These are phyloP conservation scores for Arrhopalites spinosus DNA, from an alignment of 2,888 invertebrate species.

Conservation along the genomic window DNA sequence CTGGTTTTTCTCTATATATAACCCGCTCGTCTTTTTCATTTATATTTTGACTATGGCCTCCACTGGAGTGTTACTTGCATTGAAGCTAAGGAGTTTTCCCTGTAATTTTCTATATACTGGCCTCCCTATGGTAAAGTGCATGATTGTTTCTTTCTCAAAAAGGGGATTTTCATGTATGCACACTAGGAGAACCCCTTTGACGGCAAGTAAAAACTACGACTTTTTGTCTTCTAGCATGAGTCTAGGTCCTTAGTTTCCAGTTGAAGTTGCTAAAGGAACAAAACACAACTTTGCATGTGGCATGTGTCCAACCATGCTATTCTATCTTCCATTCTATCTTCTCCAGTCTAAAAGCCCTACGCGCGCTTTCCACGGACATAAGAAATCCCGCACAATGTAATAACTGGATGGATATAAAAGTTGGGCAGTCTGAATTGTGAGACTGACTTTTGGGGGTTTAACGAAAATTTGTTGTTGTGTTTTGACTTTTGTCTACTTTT, in stretches of 20 bases:
- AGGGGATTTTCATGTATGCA: background rate
- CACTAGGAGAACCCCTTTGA: background rate
- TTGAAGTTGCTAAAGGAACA: slow-evolving; percentile 9
- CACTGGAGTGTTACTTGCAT: too few species aligned
- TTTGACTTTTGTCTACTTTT: too few species aligned
- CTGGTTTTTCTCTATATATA: too few species aligned
- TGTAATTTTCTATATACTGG: too few species aligned
- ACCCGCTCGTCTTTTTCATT: too few species aligned
- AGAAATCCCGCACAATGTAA: slow-evolving; percentile 12
- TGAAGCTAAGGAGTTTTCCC: too few species aligned
- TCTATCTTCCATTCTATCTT: slow-evolving; percentile 1
- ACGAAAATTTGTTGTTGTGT: background rate
- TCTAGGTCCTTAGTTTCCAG: background rate
- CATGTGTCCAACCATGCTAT: slow-evolving; percentile 21
- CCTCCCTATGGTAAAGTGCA: too few species aligned
- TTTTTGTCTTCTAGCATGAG: background rate
- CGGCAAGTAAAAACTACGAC: background rate
- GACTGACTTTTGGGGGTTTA: background rate
- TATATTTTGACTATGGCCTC: too few species aligned
- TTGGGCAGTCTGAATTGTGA: slow-evolving; percentile 3
- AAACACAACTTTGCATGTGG: slow-evolving; percentile 14
- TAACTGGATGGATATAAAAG: slow-evolving; percentile 3
- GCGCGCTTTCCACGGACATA: background rate
- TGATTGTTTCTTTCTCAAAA: too few species aligned
- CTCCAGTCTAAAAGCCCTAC: background rate